A percentile compares a stretch with the other conserved stretches of the same genome.
Conservation (phyloP, 2,888 invertebrate species). For the Prionchulus punctatus region DNA sequence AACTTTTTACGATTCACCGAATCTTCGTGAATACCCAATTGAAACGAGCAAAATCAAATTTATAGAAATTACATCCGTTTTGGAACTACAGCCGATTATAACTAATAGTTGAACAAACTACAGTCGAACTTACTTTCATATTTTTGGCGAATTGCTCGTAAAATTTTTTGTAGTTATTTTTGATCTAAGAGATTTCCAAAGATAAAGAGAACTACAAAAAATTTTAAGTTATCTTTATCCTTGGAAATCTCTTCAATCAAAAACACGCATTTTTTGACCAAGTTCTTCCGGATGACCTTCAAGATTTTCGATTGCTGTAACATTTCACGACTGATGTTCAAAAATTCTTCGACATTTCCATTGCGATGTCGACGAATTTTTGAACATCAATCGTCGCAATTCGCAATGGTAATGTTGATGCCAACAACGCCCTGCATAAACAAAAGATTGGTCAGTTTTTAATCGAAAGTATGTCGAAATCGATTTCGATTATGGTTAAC, state of each 20-base stretch:
- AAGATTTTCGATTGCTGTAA: slow-evolving; percentile 97
- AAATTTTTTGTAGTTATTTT: slow-evolving; percentile 93
- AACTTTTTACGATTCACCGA: slow-evolving; percentile 80
- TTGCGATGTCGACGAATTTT: no score
- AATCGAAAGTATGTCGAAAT: no score
- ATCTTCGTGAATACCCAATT: slow-evolving; percentile 90
- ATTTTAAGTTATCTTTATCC: slow-evolving; percentile 90
- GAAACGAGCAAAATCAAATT: slow-evolving; percentile 15
- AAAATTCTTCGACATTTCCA: no score
- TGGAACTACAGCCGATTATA: neutral
- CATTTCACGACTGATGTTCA: slow-evolving; percentile 98
- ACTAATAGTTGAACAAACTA: neutral
- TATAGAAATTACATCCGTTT: neutral
- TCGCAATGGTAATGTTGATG: no score
- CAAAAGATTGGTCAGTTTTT: no score
- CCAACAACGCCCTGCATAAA: slow-evolving; percentile 99
- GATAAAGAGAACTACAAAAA: no score
- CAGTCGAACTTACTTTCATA: slow-evolving; percentile 47
- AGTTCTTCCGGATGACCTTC: slow-evolving; percentile 94
- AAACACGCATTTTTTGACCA: slow-evolving; percentile 95
- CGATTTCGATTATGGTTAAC: slow-evolving; percentile 46
- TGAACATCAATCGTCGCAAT: no score
- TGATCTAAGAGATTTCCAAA: slow-evolving; percentile 91
- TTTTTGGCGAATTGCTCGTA: slow-evolving; percentile 88
- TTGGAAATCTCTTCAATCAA: slow-evolving; percentile 87